A percentile compares a stretch with the other conserved stretches of the same genome.
Conservation (phyloP, 2,888 invertebrate species). For the Meta bourneti region DNA sequence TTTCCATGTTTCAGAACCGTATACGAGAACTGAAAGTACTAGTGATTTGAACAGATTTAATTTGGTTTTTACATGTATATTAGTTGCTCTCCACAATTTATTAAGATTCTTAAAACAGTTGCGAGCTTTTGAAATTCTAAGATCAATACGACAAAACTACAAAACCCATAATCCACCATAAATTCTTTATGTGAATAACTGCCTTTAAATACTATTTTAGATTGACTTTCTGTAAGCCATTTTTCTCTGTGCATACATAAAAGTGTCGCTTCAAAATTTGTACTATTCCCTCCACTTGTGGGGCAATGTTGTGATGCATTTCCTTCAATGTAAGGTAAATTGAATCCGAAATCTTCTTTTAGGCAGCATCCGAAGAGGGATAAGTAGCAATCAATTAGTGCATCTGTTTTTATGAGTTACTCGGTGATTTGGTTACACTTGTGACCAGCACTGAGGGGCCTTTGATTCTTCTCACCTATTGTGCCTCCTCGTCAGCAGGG, state of each 20-base stretch:
- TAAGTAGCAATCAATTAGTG: conserved; percentile 73
- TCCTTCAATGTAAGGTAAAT: conserved; percentile 18
- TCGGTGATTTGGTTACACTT: conserved; percentile 72
- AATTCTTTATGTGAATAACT: too few relatives aligned
- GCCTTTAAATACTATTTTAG: too few relatives aligned
- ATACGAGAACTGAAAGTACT: too few relatives aligned
- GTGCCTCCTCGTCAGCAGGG: conserved; percentile 73
- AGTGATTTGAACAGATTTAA: too few relatives aligned
- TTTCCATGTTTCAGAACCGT: too few relatives aligned
- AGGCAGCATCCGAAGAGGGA: conserved; percentile 73
- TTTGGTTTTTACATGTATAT: too few relatives aligned
- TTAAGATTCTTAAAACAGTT: too few relatives aligned
- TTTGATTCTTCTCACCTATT: conserved; percentile 74
- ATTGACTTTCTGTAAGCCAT: too few relatives aligned
- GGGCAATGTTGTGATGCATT: not conserved
- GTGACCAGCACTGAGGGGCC: conserved; percentile 68
- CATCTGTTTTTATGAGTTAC: conserved; percentile 74
- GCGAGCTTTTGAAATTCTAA: too few relatives aligned
- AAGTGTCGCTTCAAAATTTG: not conserved
- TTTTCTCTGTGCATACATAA: not conserved
- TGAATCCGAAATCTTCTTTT: conserved; percentile 66
- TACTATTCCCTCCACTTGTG: not conserved
- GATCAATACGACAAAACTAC: too few relatives aligned
- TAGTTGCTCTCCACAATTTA: too few relatives aligned
- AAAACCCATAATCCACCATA: too few relatives aligned